A percentile compares a stretch with the other conserved stretches of the same genome.
Evolutionary conservation across 2,888 invertebrate genomes (phyloP).

Genomic region (Molorchus minor): DNA sequence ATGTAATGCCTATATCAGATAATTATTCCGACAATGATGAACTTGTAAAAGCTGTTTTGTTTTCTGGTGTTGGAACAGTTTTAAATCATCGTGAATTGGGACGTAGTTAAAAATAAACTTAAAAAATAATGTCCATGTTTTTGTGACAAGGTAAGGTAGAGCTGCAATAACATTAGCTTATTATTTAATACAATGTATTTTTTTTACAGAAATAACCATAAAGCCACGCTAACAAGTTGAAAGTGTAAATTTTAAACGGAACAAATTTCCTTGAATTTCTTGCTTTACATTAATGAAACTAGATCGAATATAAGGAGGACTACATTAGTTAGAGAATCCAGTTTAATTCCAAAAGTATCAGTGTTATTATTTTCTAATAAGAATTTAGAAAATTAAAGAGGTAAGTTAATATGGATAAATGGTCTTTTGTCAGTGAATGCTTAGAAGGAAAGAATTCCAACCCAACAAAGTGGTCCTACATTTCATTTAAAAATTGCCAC

Average conservation of each 20-base stretch:
- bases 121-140: constrained; percentile 54
- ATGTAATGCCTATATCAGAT: constrained; percentile 53
- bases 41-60: constrained; percentile 67
- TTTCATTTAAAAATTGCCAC: no score
- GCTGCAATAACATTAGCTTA: constrained; percentile 24
- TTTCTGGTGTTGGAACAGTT: constrained; percentile 69
- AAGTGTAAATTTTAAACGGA: constrained; percentile 71
- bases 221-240: constrained; percentile 69
- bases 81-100: constrained; percentile 59
- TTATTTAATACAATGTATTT: constrained; percentile 20
- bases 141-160: constrained; percentile 70
- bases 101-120: constrained; percentile 14
- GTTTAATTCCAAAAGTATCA: constrained; percentile 68
- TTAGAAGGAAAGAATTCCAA: no score
- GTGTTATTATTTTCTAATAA: constrained; percentile 67
- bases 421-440: no score
- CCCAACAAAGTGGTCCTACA: no score
- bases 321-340: constrained; percentile 68
- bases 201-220: constrained; percentile 68
- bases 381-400: constrained; percentile 48
- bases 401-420: constrained; percentile 42
- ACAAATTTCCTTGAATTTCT: constrained; percentile 61
- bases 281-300: constrained; percentile 69
- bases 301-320: constrained; percentile 67
- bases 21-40: constrained; percentile 68